These are phyloP conservation scores for Larimichthys crocea DNA, from an alignment of 2,113 vertebrate genomes.

Conservation along the genomic window DNA sequence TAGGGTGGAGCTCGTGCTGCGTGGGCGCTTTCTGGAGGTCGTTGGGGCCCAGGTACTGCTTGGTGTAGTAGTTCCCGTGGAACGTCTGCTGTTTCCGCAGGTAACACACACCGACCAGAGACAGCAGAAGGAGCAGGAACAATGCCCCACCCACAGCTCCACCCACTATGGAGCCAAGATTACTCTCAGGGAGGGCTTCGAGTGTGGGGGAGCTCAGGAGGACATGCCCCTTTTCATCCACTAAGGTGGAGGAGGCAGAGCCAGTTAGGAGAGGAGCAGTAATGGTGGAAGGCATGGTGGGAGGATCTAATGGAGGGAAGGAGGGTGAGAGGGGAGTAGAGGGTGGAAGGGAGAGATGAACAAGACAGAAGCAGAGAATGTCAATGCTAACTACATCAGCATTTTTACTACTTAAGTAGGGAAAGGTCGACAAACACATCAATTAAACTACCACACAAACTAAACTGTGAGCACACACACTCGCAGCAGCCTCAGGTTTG, in stretches of 20 bases:
- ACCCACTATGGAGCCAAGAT: conserved; percentile 93
- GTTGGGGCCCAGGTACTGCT: conserved; percentile 93
- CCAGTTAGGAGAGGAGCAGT: conserved; percentile 91
- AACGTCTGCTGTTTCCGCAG: conserved; percentile 93
- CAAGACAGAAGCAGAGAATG: conserved; percentile 94
- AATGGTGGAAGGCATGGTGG: conserved; percentile 95
- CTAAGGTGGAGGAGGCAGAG: conserved; percentile 90
- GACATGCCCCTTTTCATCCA: conserved; percentile 86
- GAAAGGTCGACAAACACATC: conserved; percentile 84
- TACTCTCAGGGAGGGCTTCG: conserved; percentile 91
- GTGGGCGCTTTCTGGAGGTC: conserved; percentile 95
- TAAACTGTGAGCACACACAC: conserved; percentile 28
- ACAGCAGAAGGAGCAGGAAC: conserved; percentile 92
- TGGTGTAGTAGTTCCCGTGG: conserved; percentile 96
- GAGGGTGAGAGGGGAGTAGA: conserved; percentile 82
- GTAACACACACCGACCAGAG: conserved; percentile 90
- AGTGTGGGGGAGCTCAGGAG: conserved; percentile 92
- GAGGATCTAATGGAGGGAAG: conserved; percentile 97
- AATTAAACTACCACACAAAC: conserved; percentile 50
- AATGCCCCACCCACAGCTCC: conserved; percentile 95
- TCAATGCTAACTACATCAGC: conserved; percentile 92
- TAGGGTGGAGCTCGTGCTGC: conserved; percentile 88
- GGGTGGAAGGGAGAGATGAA: conserved; percentile 87
- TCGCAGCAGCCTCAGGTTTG: conserved; percentile 49
- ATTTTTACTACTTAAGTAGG: conserved; percentile 78